Evolutionary conservation across 2,113 vertebrate genomes (phyloP).

Genomic region (Gymnogyps californianus): DNA sequence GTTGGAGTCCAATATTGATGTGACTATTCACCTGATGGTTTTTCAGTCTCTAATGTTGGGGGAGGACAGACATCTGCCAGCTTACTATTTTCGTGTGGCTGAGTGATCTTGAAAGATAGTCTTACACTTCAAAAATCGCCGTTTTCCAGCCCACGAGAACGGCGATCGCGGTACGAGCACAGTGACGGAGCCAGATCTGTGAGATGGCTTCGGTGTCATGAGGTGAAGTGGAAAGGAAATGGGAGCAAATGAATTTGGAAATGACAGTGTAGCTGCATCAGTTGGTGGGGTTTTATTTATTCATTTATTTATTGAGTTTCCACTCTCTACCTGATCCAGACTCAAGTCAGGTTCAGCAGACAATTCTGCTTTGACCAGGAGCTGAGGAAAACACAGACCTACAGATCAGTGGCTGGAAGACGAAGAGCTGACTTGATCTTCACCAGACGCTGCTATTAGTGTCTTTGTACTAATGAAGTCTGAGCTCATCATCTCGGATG

Average conservation of each 20-base stretch:
- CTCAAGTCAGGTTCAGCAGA: not conserved
- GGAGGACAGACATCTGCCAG: not conserved
- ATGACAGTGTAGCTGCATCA: fast-evolving
- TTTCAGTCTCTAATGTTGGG: fast-evolving
- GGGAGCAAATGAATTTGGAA: not conserved
- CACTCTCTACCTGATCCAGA: not conserved
- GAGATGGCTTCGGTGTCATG: not conserved
- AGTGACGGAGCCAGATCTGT: not conserved
- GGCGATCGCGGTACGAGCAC: fast-evolving
- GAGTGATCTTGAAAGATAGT: not conserved
- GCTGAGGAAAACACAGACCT: not conserved
- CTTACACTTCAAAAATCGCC: fast-evolving
- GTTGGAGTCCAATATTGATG: fast-evolving
- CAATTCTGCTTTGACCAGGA: not conserved
- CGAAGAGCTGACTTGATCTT: not conserved
- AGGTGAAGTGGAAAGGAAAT: not conserved
- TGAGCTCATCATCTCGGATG: not conserved
- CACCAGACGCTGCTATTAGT: not conserved
- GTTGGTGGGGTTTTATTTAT: not conserved
- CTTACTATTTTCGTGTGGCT: not conserved
- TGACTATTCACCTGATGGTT: fast-evolving
- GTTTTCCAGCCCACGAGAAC: fast-evolving
- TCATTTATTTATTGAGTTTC: not conserved
- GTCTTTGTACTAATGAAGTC: not conserved
- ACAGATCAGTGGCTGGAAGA: not conserved